Base-by-base conservation (phyloP, 64 coral and sea anemone species). In the Exaiptasia diaphana region DNA sequence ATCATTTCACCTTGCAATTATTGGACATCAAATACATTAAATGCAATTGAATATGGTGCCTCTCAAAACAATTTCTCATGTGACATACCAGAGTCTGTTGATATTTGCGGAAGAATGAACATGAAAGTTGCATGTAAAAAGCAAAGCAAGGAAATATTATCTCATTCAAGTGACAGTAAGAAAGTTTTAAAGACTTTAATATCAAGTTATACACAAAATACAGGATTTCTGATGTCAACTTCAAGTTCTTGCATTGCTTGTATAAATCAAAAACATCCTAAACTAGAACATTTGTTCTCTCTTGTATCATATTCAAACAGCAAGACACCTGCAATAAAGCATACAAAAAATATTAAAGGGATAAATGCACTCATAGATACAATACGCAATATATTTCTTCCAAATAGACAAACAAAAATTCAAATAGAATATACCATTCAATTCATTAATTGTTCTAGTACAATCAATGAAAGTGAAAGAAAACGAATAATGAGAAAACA, bases 271-370 rank as follows among this genome's bases (percentile, higher is more conserved):
- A n/a, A 30, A 65, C 40, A 25, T 0, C 31, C 33, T 55, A 42
- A 31, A 76, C n/a, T 54, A 28, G 23, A 41, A 41, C n/a, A 82
- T 45, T 0, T 60, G 29, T 54, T 82, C 14, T 20, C 52, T 82
- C 41, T 41, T 20, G 24, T 54, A 68, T 32, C 55, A 82, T 53
- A 35, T 61, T 81, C 14, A 53, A 46, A 82, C 15, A 12, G 61
- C 22, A 42, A 71, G 50, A 46, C 33, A 22, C 33, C 45, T 70
- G 42, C 39, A 82, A 68, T 53, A 21, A 67, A 82, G 26, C 63
- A 82, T 5, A 82, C 0, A 68, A 69, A 82, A 68, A 4, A 82
- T 50, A 82, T 82, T 43, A 67, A 30, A 33, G 61, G 79, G 48
- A 30, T 69, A 11, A 50, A 82, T 54, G 35, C 13, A 68, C 62